Evolutionary conservation across 2,888 invertebrate species (phyloP).

Genomic region (Antitype chi): DNA sequence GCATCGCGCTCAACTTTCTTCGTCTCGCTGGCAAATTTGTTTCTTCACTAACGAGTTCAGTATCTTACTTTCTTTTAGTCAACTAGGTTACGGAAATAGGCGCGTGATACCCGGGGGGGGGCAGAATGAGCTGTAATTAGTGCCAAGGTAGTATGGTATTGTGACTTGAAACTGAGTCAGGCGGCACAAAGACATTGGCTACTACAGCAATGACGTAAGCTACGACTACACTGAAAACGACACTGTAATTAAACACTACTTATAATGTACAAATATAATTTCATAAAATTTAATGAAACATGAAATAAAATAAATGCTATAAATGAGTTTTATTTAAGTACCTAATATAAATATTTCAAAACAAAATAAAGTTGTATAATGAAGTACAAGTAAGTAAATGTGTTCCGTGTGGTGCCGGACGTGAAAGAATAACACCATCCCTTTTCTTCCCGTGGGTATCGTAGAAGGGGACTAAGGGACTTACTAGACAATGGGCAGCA

Average conservation of each 20-base stretch:
- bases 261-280: neutral
- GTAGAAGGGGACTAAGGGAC: too few relatives aligned
- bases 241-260: too few relatives aligned
- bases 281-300: neutral
- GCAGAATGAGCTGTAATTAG: conserved; percentile 23
- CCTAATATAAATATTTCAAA: neutral
- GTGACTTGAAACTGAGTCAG: neutral
- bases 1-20: conserved; percentile 54
- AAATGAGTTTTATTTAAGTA: neutral
- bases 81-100: conserved; percentile 32
- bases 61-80: conserved; percentile 41
- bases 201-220: too few relatives aligned
- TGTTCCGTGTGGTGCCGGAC: too few relatives aligned
- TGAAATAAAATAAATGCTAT: neutral
- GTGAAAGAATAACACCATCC: too few relatives aligned
- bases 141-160: neutral
- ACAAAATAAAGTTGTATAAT: neutral
- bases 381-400: neutral
- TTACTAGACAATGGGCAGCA: too few relatives aligned
- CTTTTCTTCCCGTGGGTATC: too few relatives aligned
- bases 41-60: conserved; percentile 43
- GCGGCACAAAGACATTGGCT: neutral
- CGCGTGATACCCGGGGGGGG: neutral
- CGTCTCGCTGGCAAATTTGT: conserved; percentile 43
- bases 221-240: too few relatives aligned